Evolutionary conservation across 1,140 invertebrate species (phyloP), one percentile per base, ranked within the genome.

Genomic region (Gryon sp.): DNA sequence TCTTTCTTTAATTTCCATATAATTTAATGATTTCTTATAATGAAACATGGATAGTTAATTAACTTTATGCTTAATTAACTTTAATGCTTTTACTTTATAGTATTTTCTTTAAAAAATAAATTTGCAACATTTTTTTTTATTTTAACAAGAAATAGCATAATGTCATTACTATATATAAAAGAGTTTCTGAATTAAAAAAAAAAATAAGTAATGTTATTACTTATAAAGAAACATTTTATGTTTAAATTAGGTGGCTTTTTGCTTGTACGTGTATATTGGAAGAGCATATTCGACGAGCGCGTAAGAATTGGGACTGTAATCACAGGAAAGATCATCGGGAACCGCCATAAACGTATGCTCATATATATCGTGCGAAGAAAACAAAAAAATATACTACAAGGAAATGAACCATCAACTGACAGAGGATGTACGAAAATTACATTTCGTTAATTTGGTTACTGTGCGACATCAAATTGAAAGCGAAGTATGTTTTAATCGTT

Each of bases 381-480:
- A 91, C 92, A 14, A 89, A 88, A 2, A 95, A 94, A 78, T 95
- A 94, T 79, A 81, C 91, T 0, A 18, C 88, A 0, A 82, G 1
- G 90, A 90, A 3, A 80, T 91, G 0, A 80, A 90, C 8, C 83
- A 87, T 26, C 69, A 89, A 0, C 75, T 95, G 8, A 90, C 92
- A 36, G 87, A 94, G 15, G 93, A 92, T 60, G 97, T 99, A 88
- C 92, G 91, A 52, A 89, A 91, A 16, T 87, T 99, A 15, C 96
- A 99, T 90, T 89, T 97, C 2, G 94, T 98, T 69, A 99, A 98
- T 89, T 92, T 99, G 48, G 94, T 97, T 11, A 90, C 99, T 18
- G 95, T 97, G 20, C 90, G 98, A 45, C 94, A 98, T 80, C 93
- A 94, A 85, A 95, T 98, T 24, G 95, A 99, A 86, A 90, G 96